A percentile compares a stretch with the other conserved stretches of the same genome.
Evolutionary conservation across 2,888 invertebrate genomes (phyloP).

Genomic region (Prosopocoilus inquinatus): DNA sequence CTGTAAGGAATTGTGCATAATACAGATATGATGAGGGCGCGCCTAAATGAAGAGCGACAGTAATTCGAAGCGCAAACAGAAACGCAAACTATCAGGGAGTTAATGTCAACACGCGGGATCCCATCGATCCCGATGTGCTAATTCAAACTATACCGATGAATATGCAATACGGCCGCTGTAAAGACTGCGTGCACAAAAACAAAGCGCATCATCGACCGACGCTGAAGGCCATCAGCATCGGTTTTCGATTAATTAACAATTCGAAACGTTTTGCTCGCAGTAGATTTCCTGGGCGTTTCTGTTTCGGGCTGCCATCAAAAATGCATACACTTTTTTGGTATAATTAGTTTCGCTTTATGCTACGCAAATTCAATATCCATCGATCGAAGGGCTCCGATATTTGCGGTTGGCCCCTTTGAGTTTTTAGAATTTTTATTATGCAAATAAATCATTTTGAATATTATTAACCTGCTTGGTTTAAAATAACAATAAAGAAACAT

Average conservation of each 20-base stretch:
- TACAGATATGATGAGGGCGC: constrained; percentile 11
- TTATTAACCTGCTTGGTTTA: too few species aligned
- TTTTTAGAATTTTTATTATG: too few species aligned
- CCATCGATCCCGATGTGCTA: constrained; percentile 23
- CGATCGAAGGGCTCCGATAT: too few species aligned
- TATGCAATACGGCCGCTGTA: constrained; percentile 26
- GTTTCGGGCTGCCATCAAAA: constrained; percentile 4
- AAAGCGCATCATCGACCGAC: constrained; percentile 23
- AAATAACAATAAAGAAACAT: too few species aligned
- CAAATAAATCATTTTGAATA: too few species aligned
- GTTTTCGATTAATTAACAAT: constrained; percentile 36
- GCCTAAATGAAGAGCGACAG: constrained; percentile 12
- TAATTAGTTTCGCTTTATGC: background rate
- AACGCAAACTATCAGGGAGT: constrained; percentile 15
- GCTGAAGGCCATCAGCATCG: constrained; percentile 30
- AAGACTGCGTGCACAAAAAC: constrained; percentile 29
- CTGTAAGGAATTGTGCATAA: constrained; percentile 2
- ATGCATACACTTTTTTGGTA: background rate
- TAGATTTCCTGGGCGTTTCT: background rate
- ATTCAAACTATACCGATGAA: constrained; percentile 23
- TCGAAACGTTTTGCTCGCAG: constrained; percentile 25
- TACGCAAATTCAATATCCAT: too few species aligned
- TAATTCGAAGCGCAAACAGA: constrained; percentile 5
- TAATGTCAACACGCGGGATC: constrained; percentile 21
- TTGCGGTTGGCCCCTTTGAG: too few species aligned